These are phyloP conservation scores for Uloborus diversus DNA, from an alignment of 1,140 invertebrate species.

Conservation along the genomic window DNA sequence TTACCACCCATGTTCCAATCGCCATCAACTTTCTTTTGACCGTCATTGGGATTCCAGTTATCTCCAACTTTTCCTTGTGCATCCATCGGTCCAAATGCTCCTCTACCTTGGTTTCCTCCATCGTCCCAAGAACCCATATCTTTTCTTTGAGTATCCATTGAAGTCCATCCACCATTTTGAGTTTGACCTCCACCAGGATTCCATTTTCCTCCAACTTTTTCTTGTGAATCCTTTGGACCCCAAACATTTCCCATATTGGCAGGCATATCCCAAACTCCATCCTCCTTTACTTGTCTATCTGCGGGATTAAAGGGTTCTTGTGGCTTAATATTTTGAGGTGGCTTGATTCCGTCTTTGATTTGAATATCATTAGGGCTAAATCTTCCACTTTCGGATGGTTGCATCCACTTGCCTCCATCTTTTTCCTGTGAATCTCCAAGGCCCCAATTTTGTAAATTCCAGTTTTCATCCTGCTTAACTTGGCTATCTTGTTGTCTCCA, in stretches of 20 bases:
- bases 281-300: no score
- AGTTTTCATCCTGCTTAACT: no score
- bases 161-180: neutral
- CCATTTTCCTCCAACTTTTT: conserved; percentile 49
- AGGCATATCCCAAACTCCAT: neutral
- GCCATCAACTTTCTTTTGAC: neutral
- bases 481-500: no score
- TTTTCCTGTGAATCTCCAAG: conserved; percentile 11
- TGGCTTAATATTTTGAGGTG: no score
- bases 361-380: neutral
- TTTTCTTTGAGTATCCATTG: conserved; percentile 18
- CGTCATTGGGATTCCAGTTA: neutral
- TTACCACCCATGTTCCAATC: neutral
- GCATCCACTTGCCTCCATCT: neutral
- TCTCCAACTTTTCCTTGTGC: neutral
- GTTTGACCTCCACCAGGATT: conserved; percentile 63
- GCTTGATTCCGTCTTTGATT: no score
- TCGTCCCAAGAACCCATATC: neutral
- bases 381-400: neutral
- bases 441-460: neutral
- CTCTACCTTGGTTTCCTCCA: neutral
- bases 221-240: conserved; percentile 12
- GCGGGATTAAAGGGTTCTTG: no score
- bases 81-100: neutral
- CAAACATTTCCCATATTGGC: neutral